These are phyloP conservation scores for Hydractinia symbiolongicarpus DNA, from an alignment of 30 jellyfish, hydroid and myxozoan species.

Conservation along the genomic window DNA sequence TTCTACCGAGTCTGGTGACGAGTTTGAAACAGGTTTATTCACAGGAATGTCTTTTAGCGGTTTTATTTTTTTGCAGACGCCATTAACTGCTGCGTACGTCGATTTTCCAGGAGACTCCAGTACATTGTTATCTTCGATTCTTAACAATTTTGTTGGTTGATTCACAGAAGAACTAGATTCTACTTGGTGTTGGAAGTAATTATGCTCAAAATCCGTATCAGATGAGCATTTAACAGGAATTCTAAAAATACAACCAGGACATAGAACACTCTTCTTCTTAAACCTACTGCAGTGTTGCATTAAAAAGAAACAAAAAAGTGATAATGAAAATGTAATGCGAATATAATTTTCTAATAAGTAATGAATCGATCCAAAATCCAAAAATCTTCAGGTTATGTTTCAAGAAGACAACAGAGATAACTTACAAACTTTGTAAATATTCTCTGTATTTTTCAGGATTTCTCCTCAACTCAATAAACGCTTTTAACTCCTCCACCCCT, in stretches of 20 bases:
- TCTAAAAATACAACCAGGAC: not conserved
- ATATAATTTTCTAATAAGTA: no score
- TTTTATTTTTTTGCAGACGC: not conserved
- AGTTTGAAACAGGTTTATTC: no score
- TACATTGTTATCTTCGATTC: not conserved
- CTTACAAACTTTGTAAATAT: not conserved
- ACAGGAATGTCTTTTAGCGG: no score
- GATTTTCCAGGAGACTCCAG: conserved; percentile 14
- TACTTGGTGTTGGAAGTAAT: not conserved
- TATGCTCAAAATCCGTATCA: conserved; percentile 5
- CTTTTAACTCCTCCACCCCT: conserved; percentile 28
- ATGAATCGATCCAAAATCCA: no score
- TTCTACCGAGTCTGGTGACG: no score
- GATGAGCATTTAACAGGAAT: not conserved
- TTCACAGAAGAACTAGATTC: not conserved
- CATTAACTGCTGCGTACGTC: not conserved
- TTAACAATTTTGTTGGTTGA: not conserved
- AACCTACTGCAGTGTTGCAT: not conserved
- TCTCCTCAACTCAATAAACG: not conserved
- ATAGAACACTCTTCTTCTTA: not conserved
- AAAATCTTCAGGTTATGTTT: not conserved
- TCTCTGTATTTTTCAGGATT: not conserved
- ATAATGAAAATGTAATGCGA: no score
- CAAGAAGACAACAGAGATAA: not conserved
- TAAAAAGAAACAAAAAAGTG: no score